phyloP scores from a whole-genome alignment of 2,888 invertebrate genomes.

The Stenodera caucasica region DNA sequence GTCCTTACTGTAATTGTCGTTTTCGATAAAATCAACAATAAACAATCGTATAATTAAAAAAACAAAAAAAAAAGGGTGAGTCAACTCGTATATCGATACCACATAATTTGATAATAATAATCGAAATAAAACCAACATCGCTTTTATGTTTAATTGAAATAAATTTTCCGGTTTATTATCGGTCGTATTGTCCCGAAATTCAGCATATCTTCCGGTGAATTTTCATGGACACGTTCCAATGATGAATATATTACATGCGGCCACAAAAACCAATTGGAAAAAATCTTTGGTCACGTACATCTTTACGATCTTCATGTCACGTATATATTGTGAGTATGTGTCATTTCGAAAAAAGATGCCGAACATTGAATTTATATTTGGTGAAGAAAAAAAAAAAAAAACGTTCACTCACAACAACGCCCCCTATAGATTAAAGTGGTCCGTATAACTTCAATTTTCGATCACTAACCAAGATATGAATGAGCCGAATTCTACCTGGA shows the following conservation, averaged over 20 bases:
- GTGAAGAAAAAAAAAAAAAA: background rate
- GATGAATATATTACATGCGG: constrained; percentile 9
- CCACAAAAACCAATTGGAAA: constrained; percentile 5
- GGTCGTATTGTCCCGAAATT: no score
- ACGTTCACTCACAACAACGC: background rate
- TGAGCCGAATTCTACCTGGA: background rate
- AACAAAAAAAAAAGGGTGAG: background rate
- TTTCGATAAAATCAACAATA: constrained; percentile 3
- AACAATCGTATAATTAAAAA: background rate
- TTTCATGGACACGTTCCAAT: background rate
- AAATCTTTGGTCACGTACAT: constrained; percentile 18
- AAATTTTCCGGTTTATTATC: no score
- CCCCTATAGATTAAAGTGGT: background rate
- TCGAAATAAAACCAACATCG: background rate
- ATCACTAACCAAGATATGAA: background rate
- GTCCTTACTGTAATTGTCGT: background rate
- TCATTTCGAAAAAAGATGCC: background rate
- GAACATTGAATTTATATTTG: background rate
- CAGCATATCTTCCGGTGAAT: background rate
- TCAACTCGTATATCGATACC: background rate
- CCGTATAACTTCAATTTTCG: background rate
- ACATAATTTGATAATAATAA: background rate
- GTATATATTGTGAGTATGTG: constrained; percentile 15
- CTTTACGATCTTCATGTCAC: constrained; percentile 15
- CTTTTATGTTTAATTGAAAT: background rate